Percentiles rank a stretch among this genome's conserved stretches.
Conservation (phyloP, 2,797 vertebrate genomes). For the Lithobates sylvaticus region DNA sequence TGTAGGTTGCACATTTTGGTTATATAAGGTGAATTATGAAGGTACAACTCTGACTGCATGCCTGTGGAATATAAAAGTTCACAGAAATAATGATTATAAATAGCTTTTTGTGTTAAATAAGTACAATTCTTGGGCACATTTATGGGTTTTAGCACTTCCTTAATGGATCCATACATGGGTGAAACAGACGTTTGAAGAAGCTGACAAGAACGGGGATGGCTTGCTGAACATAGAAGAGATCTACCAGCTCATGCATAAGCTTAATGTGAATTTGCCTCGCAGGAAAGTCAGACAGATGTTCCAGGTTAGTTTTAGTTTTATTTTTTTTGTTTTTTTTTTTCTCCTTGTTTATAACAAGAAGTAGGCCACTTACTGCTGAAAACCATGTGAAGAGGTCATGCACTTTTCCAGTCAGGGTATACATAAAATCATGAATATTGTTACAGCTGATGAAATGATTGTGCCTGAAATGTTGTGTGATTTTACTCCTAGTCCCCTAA, state of each 20-base stretch:
- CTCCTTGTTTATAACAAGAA: background rate
- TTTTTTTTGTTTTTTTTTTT: background rate
- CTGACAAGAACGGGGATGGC: constrained; percentile 96
- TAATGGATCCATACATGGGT: constrained; percentile 88
- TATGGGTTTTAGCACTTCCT: constrained; percentile 73
- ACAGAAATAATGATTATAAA: too few species aligned
- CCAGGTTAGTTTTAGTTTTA: constrained; percentile 84
- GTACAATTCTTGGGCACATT: background rate
- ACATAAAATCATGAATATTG: background rate
- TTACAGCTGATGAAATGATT: background rate
- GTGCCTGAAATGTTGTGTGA: background rate
- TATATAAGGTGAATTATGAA: too few species aligned
- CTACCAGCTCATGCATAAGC: constrained; percentile 95
- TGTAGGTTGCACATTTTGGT: too few species aligned
- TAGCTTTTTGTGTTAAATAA: background rate
- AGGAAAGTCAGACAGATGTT: constrained; percentile 99
- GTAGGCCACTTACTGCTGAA: background rate
- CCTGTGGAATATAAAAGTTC: too few species aligned
- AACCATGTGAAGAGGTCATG: background rate
- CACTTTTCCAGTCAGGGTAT: background rate
- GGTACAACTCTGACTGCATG: too few species aligned
- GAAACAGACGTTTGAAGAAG: constrained; percentile 97
- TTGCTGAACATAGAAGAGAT: constrained; percentile 97
- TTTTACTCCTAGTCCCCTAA: background rate
- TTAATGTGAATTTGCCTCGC: constrained; percentile 94